Evolutionary conservation across 2,113 vertebrate species (phyloP), one percentile per base, ranked within the genome.

Genomic region (Typhlomys cinereus): DNA sequence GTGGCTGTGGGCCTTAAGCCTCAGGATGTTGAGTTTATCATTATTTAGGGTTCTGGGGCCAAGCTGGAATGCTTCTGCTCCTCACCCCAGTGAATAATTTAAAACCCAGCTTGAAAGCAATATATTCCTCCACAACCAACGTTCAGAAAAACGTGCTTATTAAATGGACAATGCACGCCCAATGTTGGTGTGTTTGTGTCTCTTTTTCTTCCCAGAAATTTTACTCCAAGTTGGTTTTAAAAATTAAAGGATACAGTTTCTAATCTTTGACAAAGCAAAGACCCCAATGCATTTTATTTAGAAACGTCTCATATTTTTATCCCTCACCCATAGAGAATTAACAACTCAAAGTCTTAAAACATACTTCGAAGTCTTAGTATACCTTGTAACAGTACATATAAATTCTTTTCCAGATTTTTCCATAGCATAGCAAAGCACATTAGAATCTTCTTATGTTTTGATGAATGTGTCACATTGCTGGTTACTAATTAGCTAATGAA

Each of bases 221-320:
- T 52, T 69, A 64, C 79, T 78, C 85, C 46, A 41, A 89, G 36
- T 27, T 83, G 50, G 13, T 57, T 96, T 95, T 87, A 85, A 92
- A 94, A 69, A 91, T 54, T 44, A 89, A 71, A 67, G 10, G 14
- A 64, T 88, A 62, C 54, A 29, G 83, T 93, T 87, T 62, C 67
- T 81, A 62, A 21, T 73, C 64, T 90, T 82, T 70, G 66, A 66
- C 41, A 64, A 84, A 85, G 39, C 41, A 71, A 79, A 91, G 29
- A 17, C 70, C 12, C 34, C 78, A 2, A 2, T 59, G 9, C 27
- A 91, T 91, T 93, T 44, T 67, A 41, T 80, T 89, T 87, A 34
- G 64, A 86, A 95, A 79, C 69, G 66, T 39, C n/a, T n/a, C 39
- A 44, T 85, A 50, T 23, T 50, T n/a, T 62, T 31, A 71, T 41